These are phyloP conservation scores for Diploscapter pachys DNA, from an alignment of 1,140 invertebrate species.

Conservation along the genomic window DNA sequence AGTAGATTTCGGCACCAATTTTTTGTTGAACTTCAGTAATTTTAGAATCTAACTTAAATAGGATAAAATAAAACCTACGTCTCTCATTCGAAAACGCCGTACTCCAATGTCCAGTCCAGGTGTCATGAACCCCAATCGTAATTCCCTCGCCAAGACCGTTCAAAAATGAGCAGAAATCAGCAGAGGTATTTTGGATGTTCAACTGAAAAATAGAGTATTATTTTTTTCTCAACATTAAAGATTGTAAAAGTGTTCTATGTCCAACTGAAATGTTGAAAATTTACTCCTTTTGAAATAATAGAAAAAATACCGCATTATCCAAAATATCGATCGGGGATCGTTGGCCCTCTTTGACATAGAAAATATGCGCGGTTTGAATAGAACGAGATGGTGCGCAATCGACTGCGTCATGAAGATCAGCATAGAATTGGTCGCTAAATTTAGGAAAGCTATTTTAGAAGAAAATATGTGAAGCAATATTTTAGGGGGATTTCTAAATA, in stretches of 20 bases:
- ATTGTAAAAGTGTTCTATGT: too few relatives aligned
- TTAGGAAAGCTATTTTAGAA: background rate
- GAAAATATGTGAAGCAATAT: background rate
- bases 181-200: slow-evolving; percentile 44
- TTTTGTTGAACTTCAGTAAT: background rate
- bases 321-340: slow-evolving; percentile 74
- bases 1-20: slow-evolving; percentile 1
- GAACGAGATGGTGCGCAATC: slow-evolving; percentile 62
- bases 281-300: slow-evolving; percentile 9
- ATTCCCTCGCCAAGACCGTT: slow-evolving; percentile 47
- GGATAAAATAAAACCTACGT: slow-evolving; percentile 25
- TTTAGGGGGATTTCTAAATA: background rate
- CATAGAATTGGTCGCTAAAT: slow-evolving; percentile 46
- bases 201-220: slow-evolving; percentile 26
- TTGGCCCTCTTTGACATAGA: slow-evolving; percentile 86
- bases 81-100: slow-evolving; percentile 44
- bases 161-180: slow-evolving; percentile 49
- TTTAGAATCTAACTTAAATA: background rate
- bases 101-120: slow-evolving; percentile 52
- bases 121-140: slow-evolving; percentile 35
- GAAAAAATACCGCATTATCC: slow-evolving; percentile 72
- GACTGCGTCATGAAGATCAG: slow-evolving; percentile 46
- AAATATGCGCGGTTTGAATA: slow-evolving; percentile 86
- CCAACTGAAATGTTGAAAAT: too few relatives aligned
- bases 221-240: background rate